Evolutionary conservation across 53 echinoderm and acorn worm species (phyloP).

Genomic region (Astropecten irregularis): DNA sequence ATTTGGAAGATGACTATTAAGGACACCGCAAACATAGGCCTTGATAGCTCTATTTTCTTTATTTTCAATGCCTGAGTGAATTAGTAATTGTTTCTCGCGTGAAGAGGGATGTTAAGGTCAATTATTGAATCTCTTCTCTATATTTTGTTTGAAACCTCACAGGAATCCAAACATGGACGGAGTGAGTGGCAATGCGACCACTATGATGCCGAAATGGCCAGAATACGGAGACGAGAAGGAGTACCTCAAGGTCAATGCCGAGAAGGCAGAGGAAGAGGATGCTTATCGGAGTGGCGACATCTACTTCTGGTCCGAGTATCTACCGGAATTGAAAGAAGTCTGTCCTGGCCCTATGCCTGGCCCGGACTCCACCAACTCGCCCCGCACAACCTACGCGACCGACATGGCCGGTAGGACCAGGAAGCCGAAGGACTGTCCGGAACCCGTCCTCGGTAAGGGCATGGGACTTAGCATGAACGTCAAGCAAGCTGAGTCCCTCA

Average conservation of each 20-base stretch:
- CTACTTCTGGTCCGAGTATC: conserved; percentile 20
- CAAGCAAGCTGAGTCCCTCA: background rate
- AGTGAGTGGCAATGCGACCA: background rate
- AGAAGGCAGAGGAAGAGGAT: background rate
- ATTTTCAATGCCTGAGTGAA: no score
- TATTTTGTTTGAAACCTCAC: no score
- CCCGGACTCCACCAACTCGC: background rate
- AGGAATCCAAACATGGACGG: conserved; percentile 2
- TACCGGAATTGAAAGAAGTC: background rate
- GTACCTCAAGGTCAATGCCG: background rate
- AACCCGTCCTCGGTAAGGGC: background rate
- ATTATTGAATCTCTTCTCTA: no score
- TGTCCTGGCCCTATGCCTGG: background rate
- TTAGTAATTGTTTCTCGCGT: no score
- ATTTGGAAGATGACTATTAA: no score
- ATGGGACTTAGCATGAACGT: background rate
- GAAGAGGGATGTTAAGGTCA: no score
- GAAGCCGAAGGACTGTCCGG: background rate
- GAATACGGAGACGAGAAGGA: background rate
- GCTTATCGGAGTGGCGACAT: background rate
- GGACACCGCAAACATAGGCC: no score
- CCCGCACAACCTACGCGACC: no score
- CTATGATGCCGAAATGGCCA: background rate
- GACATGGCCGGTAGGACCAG: background rate
- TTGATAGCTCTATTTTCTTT: no score